phyloP scores from a whole-genome alignment of 2,888 invertebrate species.

The Coelinius sp. region DNA sequence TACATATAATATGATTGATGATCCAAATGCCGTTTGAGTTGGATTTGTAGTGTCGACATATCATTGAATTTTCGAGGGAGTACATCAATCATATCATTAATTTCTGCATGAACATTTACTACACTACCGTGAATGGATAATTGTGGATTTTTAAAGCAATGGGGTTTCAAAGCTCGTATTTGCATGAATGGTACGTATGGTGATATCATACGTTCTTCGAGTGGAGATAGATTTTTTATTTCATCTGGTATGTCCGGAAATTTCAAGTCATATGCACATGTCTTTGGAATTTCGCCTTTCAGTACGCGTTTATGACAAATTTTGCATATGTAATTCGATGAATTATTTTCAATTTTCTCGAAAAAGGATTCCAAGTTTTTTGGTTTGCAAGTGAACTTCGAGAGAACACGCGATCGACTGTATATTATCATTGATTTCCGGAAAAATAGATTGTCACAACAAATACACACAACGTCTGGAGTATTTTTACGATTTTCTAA shows the following conservation, averaged over 20 bases:
- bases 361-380: slow-evolving; percentile 4
- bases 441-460: slow-evolving; percentile 44
- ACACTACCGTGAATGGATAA: slow-evolving; percentile 55
- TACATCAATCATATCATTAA: too few relatives aligned
- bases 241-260: slow-evolving; percentile 49
- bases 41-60: slow-evolving; percentile 53
- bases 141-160: slow-evolving; percentile 53
- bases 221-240: slow-evolving; percentile 46
- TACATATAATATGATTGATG: slow-evolving; percentile 54
- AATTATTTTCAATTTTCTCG: slow-evolving; percentile 1
- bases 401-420: background rate
- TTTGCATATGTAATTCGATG: slow-evolving; percentile 27
- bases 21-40: slow-evolving; percentile 54
- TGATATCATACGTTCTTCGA: slow-evolving; percentile 63
- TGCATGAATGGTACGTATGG: too few relatives aligned
- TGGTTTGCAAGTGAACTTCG: background rate
- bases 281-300: slow-evolving; percentile 32
- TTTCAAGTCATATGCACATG: slow-evolving; percentile 41
- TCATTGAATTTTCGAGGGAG: slow-evolving; percentile 41
- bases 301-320: slow-evolving; percentile 6
- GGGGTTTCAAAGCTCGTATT: slow-evolving; percentile 55
- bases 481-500: slow-evolving; percentile 28
- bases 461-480: too few relatives aligned
- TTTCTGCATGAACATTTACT: too few relatives aligned
- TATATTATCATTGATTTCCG: slow-evolving; percentile 37